A percentile compares a stretch with the other conserved stretches of the same genome.
phyloP scores from a whole-genome alignment of 2,888 invertebrate genomes.

The Phania funesta region DNA sequence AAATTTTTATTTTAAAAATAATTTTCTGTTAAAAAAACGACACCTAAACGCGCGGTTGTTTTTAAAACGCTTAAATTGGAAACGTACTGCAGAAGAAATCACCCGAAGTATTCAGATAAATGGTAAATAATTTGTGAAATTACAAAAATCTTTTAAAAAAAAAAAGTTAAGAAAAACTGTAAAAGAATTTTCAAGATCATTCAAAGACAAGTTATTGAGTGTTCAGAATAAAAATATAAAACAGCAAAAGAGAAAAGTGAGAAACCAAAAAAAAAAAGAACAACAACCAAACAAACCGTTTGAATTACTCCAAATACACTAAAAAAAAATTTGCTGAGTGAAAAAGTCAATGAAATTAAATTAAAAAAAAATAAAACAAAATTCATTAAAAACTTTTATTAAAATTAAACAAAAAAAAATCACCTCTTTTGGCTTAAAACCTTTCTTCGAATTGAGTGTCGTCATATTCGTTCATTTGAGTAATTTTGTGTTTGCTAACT shows the following conservation, averaged over 20 bases:
- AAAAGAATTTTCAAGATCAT: conserved; percentile 37
- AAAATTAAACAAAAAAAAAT: conserved; percentile 21
- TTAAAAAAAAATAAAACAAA: neutral
- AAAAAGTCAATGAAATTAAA: neutral
- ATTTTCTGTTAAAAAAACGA: conserved; percentile 49
- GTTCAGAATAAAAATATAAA: conserved; percentile 26
- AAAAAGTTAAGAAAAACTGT: conserved; percentile 1
- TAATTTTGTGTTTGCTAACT: neutral
- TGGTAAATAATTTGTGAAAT: conserved; percentile 40
- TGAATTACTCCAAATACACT: conserved; percentile 1
- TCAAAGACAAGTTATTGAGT: conserved; percentile 42
- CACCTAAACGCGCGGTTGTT: conserved; percentile 56
- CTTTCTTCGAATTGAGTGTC: neutral
- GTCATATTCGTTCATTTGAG: neutral
- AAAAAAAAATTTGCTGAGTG: neutral
- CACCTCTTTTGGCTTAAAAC: neutral
- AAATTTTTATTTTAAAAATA: conserved; percentile 36
- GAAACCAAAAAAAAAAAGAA: neutral
- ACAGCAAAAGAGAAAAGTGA: conserved; percentile 14
- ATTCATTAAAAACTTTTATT: neutral
- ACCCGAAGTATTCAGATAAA: conserved; percentile 13
- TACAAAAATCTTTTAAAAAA: conserved; percentile 1
- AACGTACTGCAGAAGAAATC: conserved; percentile 26
- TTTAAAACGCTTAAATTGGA: conserved; percentile 33
- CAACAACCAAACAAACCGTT: conserved; percentile 1